phyloP scores from a whole-genome alignment of 2,888 invertebrate species.

The Ischnura elegans region DNA sequence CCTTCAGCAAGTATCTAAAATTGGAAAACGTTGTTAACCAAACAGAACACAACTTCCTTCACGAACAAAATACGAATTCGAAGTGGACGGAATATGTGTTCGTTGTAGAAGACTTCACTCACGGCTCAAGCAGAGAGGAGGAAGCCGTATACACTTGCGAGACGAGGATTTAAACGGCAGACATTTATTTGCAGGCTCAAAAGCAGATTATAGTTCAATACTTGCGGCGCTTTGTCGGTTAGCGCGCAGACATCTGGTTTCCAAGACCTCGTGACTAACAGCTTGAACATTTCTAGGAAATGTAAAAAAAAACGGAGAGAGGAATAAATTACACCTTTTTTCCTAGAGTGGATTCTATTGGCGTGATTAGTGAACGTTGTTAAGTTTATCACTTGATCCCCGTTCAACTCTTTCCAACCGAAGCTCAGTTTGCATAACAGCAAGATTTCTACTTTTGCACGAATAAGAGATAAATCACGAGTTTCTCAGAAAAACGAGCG shows the following conservation, averaged over 20 bases:
- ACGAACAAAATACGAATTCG: neutral
- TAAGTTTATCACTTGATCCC: neutral
- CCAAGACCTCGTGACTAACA: constrained; percentile 22
- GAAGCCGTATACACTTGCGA: neutral
- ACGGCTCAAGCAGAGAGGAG: neutral
- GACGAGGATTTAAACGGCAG: constrained; percentile 4
- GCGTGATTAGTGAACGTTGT: neutral
- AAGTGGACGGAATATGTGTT: neutral
- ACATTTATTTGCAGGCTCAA: neutral
- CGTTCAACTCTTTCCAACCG: neutral
- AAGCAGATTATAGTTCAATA: constrained; percentile 29
- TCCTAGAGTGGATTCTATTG: neutral
- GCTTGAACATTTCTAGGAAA: neutral
- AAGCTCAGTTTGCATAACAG: neutral
- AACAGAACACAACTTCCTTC: too few species aligned
- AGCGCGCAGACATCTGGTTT: neutral
- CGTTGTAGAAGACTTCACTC: neutral
- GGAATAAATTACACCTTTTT: neutral
- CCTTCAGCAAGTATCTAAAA: too few species aligned
- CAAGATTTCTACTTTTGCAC: neutral
- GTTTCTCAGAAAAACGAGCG: neutral
- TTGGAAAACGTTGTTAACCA: too few species aligned
- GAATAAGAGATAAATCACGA: neutral
- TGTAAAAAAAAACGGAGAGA: neutral
- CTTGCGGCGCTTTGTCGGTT: neutral